These are phyloP conservation scores for human DNA, from an alignment of 2,113 vertebrate species.

Conservation along the genomic window GRCh38 chr2:150939501-150940000, in stretches of 20 bases:
- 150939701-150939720: not conserved
- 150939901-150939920: not conserved
- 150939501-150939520: conserved; percentile 25
- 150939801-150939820: not conserved
- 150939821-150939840: not conserved
- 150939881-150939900: not conserved
- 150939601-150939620: conserved; percentile 13
- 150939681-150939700: not conserved
- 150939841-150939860: not conserved
- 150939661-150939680: not conserved
- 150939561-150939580: not conserved
- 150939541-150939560: conserved; percentile 2
- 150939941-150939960: not conserved
- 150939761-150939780: not conserved
- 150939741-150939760: not conserved
- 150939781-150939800: conserved; percentile 30
- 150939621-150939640: not conserved
- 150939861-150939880: not conserved
- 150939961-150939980: not conserved
- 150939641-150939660: not conserved
- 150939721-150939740: not conserved
- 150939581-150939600: not conserved
- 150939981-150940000: not conserved
- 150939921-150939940: not conserved
- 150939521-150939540: not conserved